phyloP scores from a whole-genome alignment of 2,797 vertebrate genomes.

The Sphenodon punctatus region DNA sequence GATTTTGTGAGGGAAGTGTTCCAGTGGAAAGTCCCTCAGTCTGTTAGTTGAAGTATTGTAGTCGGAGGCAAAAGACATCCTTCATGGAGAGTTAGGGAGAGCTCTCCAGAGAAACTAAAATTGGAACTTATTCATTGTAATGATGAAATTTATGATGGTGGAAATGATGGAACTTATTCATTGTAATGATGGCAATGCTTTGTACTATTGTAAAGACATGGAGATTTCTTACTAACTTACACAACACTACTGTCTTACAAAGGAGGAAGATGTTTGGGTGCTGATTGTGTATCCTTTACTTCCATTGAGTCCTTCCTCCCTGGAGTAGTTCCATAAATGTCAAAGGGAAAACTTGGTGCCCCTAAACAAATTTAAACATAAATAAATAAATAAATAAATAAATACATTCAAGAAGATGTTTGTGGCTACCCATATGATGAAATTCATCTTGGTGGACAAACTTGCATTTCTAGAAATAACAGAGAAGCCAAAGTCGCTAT shows the following conservation, averaged over 20 bases:
- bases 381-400: no score
- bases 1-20: no score
- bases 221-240: constrained; percentile 13
- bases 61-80: neutral
- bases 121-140: neutral
- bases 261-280: neutral
- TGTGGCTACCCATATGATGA: neutral
- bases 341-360: no score
- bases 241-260: neutral
- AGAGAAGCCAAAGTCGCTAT: constrained; percentile 42
- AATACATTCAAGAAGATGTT: no score
- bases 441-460: neutral
- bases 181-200: neutral
- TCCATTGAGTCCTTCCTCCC: neutral
- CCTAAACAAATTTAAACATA: no score
- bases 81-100: neutral
- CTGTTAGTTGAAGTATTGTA: no score
- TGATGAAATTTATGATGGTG: no score
- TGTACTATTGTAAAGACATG: neutral
- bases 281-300: neutral
- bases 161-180: no score
- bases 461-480: constrained; percentile 15
- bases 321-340: neutral
- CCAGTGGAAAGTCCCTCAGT: no score
- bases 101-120: neutral